These are phyloP conservation scores for Ganaspis sp. DNA, from an alignment of 1,140 invertebrate species.

Conservation along the genomic window DNA sequence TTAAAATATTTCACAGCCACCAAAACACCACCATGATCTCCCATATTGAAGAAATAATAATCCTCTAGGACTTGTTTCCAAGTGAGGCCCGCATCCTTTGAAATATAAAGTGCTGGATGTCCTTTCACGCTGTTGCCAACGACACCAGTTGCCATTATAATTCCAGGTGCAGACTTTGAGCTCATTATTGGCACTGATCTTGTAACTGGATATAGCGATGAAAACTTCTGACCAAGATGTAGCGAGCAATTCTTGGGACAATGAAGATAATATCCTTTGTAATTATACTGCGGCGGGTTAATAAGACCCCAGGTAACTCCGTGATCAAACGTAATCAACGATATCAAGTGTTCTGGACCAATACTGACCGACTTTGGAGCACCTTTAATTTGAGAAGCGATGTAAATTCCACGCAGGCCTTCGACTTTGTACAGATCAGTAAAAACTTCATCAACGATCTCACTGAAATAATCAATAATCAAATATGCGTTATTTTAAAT, in stretches of 20 bases:
- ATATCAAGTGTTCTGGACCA: conserved; percentile 84
- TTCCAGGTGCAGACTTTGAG: conserved; percentile 90
- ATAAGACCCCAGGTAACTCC: conserved; percentile 88
- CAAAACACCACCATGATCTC: conserved; percentile 92
- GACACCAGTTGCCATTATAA: conserved; percentile 91
- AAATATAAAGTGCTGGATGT: conserved; percentile 88
- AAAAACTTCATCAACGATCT: conserved; percentile 87
- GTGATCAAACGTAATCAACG: conserved; percentile 92
- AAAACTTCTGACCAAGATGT: conserved; percentile 91
- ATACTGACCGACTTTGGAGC: conserved; percentile 76
- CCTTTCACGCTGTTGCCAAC: conserved; percentile 87
- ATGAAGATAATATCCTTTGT: conserved; percentile 79
- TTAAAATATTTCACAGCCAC: conserved; percentile 90
- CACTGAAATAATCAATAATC: conserved; percentile 80
- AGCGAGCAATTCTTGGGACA: conserved; percentile 87
- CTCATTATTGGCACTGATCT: conserved; percentile 89
- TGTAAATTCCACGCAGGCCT: conserved; percentile 91
- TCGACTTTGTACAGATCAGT: conserved; percentile 93
- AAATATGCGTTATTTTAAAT: too few relatives aligned
- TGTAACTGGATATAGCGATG: conserved; percentile 86
- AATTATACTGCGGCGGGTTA: conserved; percentile 81
- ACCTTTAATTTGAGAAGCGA: conserved; percentile 87
- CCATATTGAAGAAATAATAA: conserved; percentile 91
- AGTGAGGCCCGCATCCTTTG: conserved; percentile 88
- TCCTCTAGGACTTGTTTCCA: conserved; percentile 91